Percentiles rank a stretch among this genome's conserved stretches.
phyloP scores from a whole-genome alignment of 1,140 invertebrate species.

The Zaprionus ghesquierei region DNA sequence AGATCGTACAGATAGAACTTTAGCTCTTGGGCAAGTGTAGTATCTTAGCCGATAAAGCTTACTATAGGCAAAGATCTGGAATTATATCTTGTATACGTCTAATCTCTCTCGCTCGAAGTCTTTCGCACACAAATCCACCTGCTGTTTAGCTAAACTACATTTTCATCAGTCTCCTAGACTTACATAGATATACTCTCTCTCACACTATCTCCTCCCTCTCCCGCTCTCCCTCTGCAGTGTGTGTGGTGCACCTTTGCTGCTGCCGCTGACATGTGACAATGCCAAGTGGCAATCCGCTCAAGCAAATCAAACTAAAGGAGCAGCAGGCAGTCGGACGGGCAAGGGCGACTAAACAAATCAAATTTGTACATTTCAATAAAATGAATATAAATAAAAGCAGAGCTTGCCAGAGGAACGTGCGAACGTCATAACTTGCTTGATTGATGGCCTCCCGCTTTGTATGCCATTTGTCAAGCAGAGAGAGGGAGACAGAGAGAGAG shows the following conservation, averaged over 20 bases:
- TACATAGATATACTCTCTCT: not conserved
- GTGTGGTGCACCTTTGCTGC: not conserved
- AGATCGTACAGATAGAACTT: too few species aligned
- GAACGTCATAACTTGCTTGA: conserved; percentile 69
- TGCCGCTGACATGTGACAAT: conserved; percentile 59
- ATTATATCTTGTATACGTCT: too few species aligned
- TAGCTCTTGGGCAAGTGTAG: too few species aligned
- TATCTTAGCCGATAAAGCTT: too few species aligned
- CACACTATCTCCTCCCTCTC: not conserved
- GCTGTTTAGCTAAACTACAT: not conserved
- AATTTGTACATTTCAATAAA: conserved; percentile 57
- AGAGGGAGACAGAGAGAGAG: not conserved
- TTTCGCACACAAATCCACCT: not conserved
- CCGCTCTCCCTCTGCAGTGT: not conserved
- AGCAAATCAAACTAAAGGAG: not conserved
- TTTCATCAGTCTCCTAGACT: not conserved
- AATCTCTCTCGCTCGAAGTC: not conserved
- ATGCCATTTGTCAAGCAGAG: conserved; percentile 61
- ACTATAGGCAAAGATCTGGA: too few species aligned
- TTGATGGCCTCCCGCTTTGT: conserved; percentile 69
- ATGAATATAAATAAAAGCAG: conserved; percentile 25
- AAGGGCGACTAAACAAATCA: conserved; percentile 45
- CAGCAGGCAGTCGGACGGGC: conserved; percentile 20
- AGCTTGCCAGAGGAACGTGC: conserved; percentile 46
- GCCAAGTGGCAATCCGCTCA: conserved; percentile 21